Conservation (phyloP, 2,888 invertebrate genomes). For the Clivina fossor region DNA sequence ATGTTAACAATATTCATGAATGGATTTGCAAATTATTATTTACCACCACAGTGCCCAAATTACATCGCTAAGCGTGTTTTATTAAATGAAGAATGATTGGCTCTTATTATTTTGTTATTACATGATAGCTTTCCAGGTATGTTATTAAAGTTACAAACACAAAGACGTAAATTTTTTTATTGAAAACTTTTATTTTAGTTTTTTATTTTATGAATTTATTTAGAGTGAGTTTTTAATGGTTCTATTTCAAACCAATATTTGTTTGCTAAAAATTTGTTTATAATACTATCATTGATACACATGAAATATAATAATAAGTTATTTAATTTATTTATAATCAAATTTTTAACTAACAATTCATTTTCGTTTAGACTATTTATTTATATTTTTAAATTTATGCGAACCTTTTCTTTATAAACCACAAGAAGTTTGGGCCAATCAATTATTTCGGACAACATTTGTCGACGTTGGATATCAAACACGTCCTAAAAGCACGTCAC, state of each 20-base stretch:
- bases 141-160: slow-evolving; percentile 17
- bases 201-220: slow-evolving; percentile 28
- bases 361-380: slow-evolving; percentile 24
- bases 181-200: slow-evolving; percentile 29
- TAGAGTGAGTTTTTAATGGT: slow-evolving; percentile 32
- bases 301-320: not conserved
- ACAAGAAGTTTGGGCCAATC: slow-evolving; percentile 76
- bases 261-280: slow-evolving; percentile 31
- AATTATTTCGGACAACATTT: slow-evolving; percentile 70
- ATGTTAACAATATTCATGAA: too few relatives aligned
- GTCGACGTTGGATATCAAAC: slow-evolving; percentile 68
- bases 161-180: slow-evolving; percentile 13
- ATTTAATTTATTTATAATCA: not conserved
- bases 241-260: slow-evolving; percentile 32
- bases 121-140: too few relatives aligned
- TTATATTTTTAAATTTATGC: slow-evolving; percentile 48
- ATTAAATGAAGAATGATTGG: too few relatives aligned
- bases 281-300: not conserved
- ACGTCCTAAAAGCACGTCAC: slow-evolving; percentile 62
- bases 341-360: slow-evolving; percentile 26
- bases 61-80: too few relatives aligned
- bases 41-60: too few relatives aligned
- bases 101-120: too few relatives aligned
- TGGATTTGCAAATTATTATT: too few relatives aligned
- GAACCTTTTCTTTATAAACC: slow-evolving; percentile 69